Conservation (phyloP, 2,113 vertebrate genomes). For the Percina caprodes region DNA sequence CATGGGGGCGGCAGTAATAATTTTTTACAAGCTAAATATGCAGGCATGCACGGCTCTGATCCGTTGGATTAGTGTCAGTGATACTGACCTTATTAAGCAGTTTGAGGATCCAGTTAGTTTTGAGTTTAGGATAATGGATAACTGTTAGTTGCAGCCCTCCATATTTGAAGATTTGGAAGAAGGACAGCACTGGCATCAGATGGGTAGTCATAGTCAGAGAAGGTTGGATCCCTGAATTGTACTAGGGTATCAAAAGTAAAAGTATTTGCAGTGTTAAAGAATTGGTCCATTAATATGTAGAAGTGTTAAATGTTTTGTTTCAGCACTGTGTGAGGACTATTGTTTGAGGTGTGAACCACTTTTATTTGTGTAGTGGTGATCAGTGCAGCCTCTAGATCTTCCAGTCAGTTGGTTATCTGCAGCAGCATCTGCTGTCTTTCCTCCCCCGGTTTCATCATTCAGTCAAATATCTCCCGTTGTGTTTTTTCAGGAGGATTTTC, state of each 20-base stretch:
- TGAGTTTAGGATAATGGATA: background rate
- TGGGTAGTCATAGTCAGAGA: background rate
- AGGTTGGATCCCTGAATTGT: background rate
- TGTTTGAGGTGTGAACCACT: background rate
- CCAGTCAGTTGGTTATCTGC: constrained; percentile 48
- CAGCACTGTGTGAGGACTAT: background rate
- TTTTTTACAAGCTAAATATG: background rate
- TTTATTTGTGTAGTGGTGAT: background rate
- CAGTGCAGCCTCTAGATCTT: background rate
- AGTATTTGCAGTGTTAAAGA: background rate
- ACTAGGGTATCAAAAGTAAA: background rate
- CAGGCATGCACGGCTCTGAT: background rate
- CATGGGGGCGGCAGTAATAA: background rate
- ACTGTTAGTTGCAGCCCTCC: background rate
- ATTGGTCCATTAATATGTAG: background rate
- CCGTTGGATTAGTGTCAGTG: background rate
- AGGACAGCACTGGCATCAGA: background rate
- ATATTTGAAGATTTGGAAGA: background rate
- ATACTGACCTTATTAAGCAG: background rate
- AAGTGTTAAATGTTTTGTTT: background rate
- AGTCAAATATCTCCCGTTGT: constrained; percentile 35
- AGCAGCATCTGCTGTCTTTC: constrained; percentile 45
- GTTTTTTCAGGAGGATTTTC: constrained; percentile 83
- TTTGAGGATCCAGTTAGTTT: background rate
- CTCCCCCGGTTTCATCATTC: constrained; percentile 20